Percentiles rank a stretch among this genome's conserved stretches.
Conservation (phyloP, 2,888 invertebrate genomes). For the Plagodis pulveraria region DNA sequence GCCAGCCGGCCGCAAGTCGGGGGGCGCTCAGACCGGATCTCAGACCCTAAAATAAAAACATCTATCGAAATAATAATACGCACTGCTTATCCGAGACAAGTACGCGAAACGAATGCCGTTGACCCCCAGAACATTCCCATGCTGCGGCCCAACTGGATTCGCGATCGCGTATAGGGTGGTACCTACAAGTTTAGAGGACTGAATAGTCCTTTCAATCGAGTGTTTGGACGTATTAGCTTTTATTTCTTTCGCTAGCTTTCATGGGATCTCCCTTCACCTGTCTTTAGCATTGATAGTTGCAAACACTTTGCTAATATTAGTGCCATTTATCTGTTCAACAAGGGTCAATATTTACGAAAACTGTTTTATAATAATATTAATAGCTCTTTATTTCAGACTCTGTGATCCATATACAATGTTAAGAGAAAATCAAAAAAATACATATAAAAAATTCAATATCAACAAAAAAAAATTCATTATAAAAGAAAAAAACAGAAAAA, state of each 20-base stretch:
- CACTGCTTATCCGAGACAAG: slow-evolving; percentile 79
- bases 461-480: too few species aligned
- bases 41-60: slow-evolving; percentile 84
- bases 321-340: slow-evolving; percentile 13
- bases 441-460: too few species aligned
- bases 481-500: too few species aligned
- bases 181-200: slow-evolving; percentile 57
- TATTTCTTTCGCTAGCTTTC: slow-evolving; percentile 76
- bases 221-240: slow-evolving; percentile 79
- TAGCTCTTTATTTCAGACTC: too few species aligned
- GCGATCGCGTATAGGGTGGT: slow-evolving; percentile 76
- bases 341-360: slow-evolving; percentile 6
- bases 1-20: slow-evolving; percentile 69
- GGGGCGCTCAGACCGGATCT: slow-evolving; percentile 82
- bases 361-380: too few species aligned
- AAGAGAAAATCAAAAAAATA: too few species aligned
- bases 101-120: slow-evolving; percentile 82
- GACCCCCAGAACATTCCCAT: slow-evolving; percentile 83
- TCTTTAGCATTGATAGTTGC: slow-evolving; percentile 23
- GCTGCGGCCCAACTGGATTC: slow-evolving; percentile 78
- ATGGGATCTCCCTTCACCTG: slow-evolving; percentile 54
- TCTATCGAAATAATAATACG: slow-evolving; percentile 84
- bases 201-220: slow-evolving; percentile 74
- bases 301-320: slow-evolving; percentile 10
- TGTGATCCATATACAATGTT: too few species aligned